Percentiles rank a stretch among this genome's conserved stretches.
phyloP scores from a whole-genome alignment of 2,888 invertebrate species.

The Philereme transversata region DNA sequence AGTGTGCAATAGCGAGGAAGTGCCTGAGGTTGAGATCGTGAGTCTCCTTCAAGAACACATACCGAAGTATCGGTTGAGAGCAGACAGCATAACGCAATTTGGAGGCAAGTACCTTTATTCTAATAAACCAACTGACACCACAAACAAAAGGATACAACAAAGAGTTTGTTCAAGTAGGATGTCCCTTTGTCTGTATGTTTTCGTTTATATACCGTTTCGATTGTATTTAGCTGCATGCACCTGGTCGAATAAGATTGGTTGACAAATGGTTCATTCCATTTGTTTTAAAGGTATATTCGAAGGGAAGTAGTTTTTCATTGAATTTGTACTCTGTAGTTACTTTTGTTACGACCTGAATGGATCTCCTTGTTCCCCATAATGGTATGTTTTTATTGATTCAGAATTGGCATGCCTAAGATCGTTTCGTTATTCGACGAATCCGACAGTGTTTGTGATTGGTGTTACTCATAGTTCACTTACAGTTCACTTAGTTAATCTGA shows the following conservation, averaged over 20 bases:
- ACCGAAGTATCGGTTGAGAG: slow-evolving; percentile 96
- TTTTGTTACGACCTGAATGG: background rate
- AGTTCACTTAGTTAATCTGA: slow-evolving; percentile 8
- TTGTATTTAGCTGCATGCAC: slow-evolving; percentile 19
- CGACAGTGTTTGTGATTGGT: background rate
- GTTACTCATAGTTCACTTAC: background rate
- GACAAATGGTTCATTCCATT: slow-evolving; percentile 7
- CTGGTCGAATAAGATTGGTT: slow-evolving; percentile 13
- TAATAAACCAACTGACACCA: slow-evolving; percentile 10
- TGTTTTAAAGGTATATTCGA: slow-evolving; percentile 13
- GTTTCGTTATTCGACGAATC: no score
- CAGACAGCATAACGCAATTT: slow-evolving; percentile 96
- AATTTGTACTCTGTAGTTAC: background rate
- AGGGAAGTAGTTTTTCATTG: background rate
- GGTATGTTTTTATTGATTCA: no score
- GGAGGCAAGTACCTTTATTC: slow-evolving; percentile 84
- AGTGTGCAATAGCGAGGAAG: slow-evolving; percentile 95
- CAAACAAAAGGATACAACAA: slow-evolving; percentile 11
- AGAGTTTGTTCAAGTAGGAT: slow-evolving; percentile 20
- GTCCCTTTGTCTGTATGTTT: slow-evolving; percentile 27
- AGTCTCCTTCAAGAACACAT: slow-evolving; percentile 97
- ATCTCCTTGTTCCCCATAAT: background rate
- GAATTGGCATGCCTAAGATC: no score
- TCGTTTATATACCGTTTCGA: slow-evolving; percentile 26
- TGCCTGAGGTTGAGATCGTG: slow-evolving; percentile 98